Evolutionary conservation across 2,888 invertebrate genomes (phyloP).

Genomic region (Glomeris marginata): DNA sequence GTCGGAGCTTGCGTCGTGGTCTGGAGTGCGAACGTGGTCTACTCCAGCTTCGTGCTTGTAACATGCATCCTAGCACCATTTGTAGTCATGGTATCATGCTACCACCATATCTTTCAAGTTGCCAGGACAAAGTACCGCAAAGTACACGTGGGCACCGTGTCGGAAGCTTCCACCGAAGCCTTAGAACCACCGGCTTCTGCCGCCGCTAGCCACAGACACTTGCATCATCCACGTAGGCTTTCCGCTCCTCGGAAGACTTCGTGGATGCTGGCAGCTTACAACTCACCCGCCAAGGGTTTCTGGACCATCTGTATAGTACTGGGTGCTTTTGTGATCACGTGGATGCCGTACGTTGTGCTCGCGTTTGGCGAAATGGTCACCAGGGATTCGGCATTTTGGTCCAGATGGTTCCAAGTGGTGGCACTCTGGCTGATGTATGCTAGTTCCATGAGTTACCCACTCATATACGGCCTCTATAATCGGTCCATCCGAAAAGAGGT

Average conservation of each 20-base stretch:
- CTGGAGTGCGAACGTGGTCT: constrained; percentile 8
- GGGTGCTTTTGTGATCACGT: constrained; percentile 18
- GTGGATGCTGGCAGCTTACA: constrained; percentile 3
- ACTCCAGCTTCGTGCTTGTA: constrained; percentile 7
- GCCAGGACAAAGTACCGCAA: constrained; percentile 20
- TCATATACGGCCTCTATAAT: constrained; percentile 21
- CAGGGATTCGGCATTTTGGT: background rate
- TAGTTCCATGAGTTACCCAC: constrained; percentile 18
- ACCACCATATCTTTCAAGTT: constrained; percentile 18
- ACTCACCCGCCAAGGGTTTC: constrained; percentile 13
- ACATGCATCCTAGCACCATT: constrained; percentile 8
- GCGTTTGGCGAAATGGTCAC: constrained; percentile 15
- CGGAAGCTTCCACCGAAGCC: constrained; percentile 9
- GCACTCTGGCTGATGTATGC: constrained; percentile 17
- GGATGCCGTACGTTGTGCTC: constrained; percentile 17
- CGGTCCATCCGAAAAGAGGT: constrained; percentile 20
- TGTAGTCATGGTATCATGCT: constrained; percentile 11
- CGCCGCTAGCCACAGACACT: background rate
- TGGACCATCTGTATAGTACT: constrained; percentile 20
- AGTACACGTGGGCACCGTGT: constrained; percentile 18
- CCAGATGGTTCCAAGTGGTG: constrained; percentile 6
- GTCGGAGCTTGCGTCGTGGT: constrained; percentile 6
- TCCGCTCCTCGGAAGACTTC: constrained; percentile 5
- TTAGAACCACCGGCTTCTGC: background rate
- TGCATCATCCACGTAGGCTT: background rate